phyloP scores from a whole-genome alignment of 2,113 vertebrate genomes.

The Rhea americana region DNA sequence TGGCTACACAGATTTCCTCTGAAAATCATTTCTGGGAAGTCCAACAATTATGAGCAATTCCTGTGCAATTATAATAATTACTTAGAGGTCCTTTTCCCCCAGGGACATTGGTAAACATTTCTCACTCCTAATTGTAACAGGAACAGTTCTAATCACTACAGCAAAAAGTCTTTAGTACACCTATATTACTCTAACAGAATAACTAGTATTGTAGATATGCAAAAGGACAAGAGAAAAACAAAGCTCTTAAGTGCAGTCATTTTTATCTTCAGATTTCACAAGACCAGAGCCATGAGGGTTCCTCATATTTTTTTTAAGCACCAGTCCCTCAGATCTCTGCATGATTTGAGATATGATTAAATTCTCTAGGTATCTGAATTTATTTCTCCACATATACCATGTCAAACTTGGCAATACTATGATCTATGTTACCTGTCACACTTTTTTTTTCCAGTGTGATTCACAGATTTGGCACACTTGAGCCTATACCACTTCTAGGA shows the following conservation, averaged over 20 bases:
- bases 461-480: neutral
- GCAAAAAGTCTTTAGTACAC: neutral
- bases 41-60: constrained; percentile 27
- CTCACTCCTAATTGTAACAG: neutral
- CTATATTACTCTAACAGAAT: neutral
- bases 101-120: constrained; percentile 16
- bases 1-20: neutral
- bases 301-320: neutral
- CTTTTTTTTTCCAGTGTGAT: neutral
- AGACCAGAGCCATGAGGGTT: neutral
- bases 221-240: neutral
- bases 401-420: neutral
- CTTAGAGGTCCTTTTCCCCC: constrained; percentile 31
- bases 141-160: neutral
- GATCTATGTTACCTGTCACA: neutral
- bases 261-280: neutral
- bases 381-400: neutral
- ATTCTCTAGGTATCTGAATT: neutral
- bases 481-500: neutral
- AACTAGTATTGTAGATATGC: neutral
- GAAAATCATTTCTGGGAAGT: constrained; percentile 24
- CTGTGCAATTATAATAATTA: constrained; percentile 12
- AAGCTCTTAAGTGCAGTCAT: neutral
- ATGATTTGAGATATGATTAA: neutral
- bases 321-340: neutral